These are phyloP conservation scores for Acronicta psi DNA, from an alignment of 2,888 invertebrate genomes.

Conservation along the genomic window DNA sequence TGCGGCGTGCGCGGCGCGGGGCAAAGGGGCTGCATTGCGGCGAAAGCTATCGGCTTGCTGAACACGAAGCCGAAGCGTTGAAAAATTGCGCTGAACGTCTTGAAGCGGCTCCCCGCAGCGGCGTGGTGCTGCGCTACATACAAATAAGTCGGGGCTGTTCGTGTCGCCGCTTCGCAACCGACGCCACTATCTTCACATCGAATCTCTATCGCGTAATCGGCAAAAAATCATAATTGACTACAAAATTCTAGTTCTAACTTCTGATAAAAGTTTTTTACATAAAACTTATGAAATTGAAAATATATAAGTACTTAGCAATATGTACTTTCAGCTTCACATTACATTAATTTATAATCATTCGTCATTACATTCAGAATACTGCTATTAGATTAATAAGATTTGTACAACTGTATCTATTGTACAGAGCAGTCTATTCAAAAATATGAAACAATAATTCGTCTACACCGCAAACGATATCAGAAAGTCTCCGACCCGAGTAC, in stretches of 20 bases:
- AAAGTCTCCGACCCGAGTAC: slow-evolving; percentile 56
- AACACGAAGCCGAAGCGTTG: slow-evolving; percentile 84
- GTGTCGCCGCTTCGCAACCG: slow-evolving; percentile 47
- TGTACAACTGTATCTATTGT: background rate
- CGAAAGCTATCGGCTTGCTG: slow-evolving; percentile 75
- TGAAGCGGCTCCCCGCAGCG: slow-evolving; percentile 77
- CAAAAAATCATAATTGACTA: slow-evolving; percentile 49
- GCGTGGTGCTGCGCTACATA: slow-evolving; percentile 79
- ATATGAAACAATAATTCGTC: slow-evolving; percentile 49
- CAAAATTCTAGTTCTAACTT: slow-evolving; percentile 37
- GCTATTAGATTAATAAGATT: background rate
- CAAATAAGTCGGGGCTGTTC: slow-evolving; percentile 76
- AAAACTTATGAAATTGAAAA: no score
- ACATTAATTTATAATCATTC: background rate
- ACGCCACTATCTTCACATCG: slow-evolving; percentile 49
- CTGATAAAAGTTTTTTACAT: no score
- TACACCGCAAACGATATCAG: slow-evolving; percentile 62
- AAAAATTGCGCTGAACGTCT: slow-evolving; percentile 87
- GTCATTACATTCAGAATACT: background rate
- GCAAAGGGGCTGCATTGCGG: slow-evolving; percentile 67
- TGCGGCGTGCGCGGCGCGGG: slow-evolving; percentile 63
- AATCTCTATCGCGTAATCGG: slow-evolving; percentile 40
- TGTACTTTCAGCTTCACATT: background rate
- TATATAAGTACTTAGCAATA: no score
- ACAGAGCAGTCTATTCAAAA: slow-evolving; percentile 11